phyloP scores from a whole-genome alignment of 2,113 vertebrate genomes.

The Chloebia gouldiae region DNA sequence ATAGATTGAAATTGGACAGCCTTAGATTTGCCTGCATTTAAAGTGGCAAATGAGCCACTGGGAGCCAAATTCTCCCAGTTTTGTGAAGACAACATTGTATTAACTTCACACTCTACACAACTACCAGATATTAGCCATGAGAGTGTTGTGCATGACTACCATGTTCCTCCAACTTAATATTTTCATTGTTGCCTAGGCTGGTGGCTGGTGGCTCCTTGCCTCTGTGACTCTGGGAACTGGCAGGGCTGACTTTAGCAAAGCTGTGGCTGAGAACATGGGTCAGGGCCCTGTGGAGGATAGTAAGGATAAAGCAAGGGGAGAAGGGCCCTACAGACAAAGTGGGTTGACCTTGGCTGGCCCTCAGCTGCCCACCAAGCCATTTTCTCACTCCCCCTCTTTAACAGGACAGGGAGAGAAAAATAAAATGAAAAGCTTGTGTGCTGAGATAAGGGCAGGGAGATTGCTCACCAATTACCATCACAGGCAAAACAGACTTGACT shows the following conservation, averaged over 20 bases:
- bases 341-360: not conserved
- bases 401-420: not conserved
- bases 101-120: not conserved
- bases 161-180: not conserved
- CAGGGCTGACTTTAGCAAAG: not conserved
- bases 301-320: not conserved
- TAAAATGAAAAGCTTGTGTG: not conserved
- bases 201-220: not conserved
- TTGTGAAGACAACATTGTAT: not conserved
- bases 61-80: not conserved
- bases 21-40: not conserved
- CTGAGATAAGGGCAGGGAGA: not conserved
- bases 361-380: not conserved
- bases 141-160: no score
- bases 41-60: not conserved
- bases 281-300: not conserved
- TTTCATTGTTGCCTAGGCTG: not conserved
- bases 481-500: not conserved
- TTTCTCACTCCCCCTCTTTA: not conserved
- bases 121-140: not conserved
- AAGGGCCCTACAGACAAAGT: not conserved
- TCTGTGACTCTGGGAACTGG: not conserved
- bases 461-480: fast-evolving
- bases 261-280: not conserved
- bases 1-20: not conserved